Base-by-base conservation (phyloP, 2,113 vertebrate genomes). In the Dipodomys stephensi region DNA sequence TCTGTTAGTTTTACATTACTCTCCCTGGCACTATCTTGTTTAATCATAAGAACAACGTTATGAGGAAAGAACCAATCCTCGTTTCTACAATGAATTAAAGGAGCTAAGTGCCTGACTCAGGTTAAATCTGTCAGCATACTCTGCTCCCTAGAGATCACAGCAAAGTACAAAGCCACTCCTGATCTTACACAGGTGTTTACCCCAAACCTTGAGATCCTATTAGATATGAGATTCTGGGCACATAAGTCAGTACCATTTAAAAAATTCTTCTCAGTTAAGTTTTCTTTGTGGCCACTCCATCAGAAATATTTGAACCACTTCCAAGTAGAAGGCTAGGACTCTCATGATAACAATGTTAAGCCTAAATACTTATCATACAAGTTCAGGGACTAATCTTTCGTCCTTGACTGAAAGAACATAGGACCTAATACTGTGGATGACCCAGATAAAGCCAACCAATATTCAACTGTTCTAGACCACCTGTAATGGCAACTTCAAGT, bases 201-300 rank as follows among this genome's bases (percentile, higher is more conserved):
- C 8, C 28, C 1, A 39, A 19, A 22, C 22, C 53, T 65, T 2
- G 0, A 83, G 62, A 35, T 13, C 78, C 27, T 78, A 80, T 60
- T 49, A 72, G 35, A 18, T 78, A 27, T 57, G 65, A 73, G 27
- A 46, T 35, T 83, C 79, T 46, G 28, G 19, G 64, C 30, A n/a
- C 32, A 7, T 83, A 60, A 76, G 65, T 57, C 80, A 32, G 71
- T 30, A 64, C 9, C 72, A 53, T 9, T 57, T 87, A 78, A 90
- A 89, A 85, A 77, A 65, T 72, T 89, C 74, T 90, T 82, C 39
- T 69, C 46, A 19, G n/a, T 69, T 79, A 46, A 57, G 39, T 83
- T 76, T 79, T 77, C 28, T 69, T 74, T 74, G 49, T 73, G 69
- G 57, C 39, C 32, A 78, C 22, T 16, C 13, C 28, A n/a, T 64